phyloP scores from a whole-genome alignment of 2,113 vertebrate species.

The Sitta europaea region DNA sequence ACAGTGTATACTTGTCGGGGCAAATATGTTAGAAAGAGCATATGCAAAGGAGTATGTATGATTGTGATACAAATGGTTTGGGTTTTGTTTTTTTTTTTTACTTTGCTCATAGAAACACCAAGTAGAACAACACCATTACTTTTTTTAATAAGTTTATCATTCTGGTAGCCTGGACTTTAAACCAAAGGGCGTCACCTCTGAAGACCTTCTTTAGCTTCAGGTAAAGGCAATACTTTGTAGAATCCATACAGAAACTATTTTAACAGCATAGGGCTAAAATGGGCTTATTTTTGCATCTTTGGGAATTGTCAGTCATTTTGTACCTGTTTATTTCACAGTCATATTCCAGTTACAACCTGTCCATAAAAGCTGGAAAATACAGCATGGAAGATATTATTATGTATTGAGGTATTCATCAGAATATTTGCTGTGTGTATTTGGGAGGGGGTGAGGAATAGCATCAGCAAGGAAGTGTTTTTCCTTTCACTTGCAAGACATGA shows the following conservation, averaged over 20 bases:
- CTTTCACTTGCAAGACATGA: not conserved
- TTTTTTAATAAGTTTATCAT: not conserved
- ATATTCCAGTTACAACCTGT: not conserved
- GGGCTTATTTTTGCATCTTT: not conserved
- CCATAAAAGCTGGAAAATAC: not conserved
- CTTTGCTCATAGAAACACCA: not conserved
- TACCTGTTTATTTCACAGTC: slow-evolving; percentile 32
- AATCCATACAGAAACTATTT: not conserved
- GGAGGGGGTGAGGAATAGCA: not conserved
- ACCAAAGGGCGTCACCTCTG: not conserved
- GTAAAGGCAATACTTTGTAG: not conserved
- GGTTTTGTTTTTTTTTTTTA: not conserved
- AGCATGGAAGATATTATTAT: not conserved
- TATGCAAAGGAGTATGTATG: not conserved
- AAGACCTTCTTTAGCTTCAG: not conserved
- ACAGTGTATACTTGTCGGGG: not conserved
- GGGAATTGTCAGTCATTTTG: not conserved
- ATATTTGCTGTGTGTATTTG: not conserved
- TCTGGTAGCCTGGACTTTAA: not conserved
- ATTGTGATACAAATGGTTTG: not conserved
- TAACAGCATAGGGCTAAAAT: not conserved
- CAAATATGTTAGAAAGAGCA: not conserved
- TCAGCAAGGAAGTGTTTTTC: not conserved
- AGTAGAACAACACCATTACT: not conserved
- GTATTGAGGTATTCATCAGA: not conserved